Base-by-base conservation (phyloP, 2,888 invertebrate species). In the Crossocerus cetratus region DNA sequence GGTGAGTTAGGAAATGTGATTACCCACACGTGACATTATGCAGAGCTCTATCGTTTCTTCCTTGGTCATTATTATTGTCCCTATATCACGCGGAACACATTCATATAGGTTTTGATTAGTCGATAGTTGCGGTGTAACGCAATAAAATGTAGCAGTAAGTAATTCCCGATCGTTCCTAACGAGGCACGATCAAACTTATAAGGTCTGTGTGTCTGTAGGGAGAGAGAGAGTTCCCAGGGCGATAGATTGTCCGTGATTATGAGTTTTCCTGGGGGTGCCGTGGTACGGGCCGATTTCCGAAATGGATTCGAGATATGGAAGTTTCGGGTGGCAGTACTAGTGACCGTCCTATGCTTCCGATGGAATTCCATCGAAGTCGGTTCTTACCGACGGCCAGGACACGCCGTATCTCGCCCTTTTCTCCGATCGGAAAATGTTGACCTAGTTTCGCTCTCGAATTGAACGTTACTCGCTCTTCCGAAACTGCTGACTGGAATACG, bases 401-500 rank as follows among this genome's bases (percentile, higher is more conserved):
- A 53, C 62, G 77, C 43, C 62, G 74, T 81, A 80, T 80, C 79
- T 81, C 81, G 81, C 65, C 78, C 79, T 81, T 81, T 81, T 81
- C 81, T 74, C 74, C 73, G 77, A 81, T 78, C 73, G 72, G 62
- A 66, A 76, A 81, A 77, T 69, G 77, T 77, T 81, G 81, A 81
- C 79, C 81, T 59, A 81, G 75, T 81, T 81, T 72, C 73, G 42
- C 60, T 62, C 64, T 70, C 66, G 74, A 73, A 79, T 81, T 70
- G 81, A 69, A 79, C 81, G 79, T 77, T 79, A 78, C 77, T 74
- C 80, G 80, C 78, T 81, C 80, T 74, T 74, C 66, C 74, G 76
- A 80, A 80, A 80, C 70, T 80, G 80, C 80, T 80, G 80, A 80
- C 76, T 80, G 49, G 80, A 80, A 80, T 80, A 80, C 74, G 62